A percentile compares a stretch with the other conserved stretches of the same genome.
Conservation (phyloP, 2,113 vertebrate species). For the Neogale vison region DNA sequence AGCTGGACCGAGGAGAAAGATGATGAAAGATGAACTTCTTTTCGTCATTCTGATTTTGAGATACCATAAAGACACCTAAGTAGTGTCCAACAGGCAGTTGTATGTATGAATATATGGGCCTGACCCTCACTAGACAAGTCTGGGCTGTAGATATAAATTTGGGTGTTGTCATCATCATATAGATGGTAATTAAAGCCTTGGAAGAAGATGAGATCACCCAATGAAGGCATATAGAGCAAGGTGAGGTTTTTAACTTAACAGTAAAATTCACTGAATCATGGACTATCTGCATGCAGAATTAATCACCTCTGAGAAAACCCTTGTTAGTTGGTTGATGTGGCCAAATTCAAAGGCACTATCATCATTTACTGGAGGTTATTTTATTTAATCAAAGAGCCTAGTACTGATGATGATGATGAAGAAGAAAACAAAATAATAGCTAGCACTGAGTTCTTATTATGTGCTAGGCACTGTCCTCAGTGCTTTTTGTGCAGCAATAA, state of each 20-base stretch:
- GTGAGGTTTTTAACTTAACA: not conserved
- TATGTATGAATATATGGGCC: not conserved
- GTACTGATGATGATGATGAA: not conserved
- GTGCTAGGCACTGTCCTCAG: not conserved
- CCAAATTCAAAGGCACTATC: conserved; percentile 55
- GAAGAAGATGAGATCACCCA: conserved; percentile 60
- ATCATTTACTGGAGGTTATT: conserved; percentile 27
- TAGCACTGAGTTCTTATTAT: not conserved
- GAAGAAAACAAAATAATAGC: not conserved
- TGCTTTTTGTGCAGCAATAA: not conserved
- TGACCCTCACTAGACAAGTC: conserved; percentile 57
- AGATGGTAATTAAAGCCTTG: conserved; percentile 64
- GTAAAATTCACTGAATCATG: conserved; percentile 43
- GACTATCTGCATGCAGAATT: not conserved
- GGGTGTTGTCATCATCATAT: not conserved
- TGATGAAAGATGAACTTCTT: not conserved
- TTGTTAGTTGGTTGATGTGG: conserved; percentile 57
- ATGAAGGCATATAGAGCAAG: conserved; percentile 1
- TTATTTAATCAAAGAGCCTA: conserved; percentile 29
- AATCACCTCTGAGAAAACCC: conserved; percentile 36
- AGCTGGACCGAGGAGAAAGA: not conserved
- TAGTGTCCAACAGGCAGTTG: not conserved
- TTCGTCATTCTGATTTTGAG: not conserved
- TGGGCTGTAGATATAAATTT: not conserved
- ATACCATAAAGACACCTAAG: not conserved